Evolutionary conservation across 2,797 vertebrate species (phyloP), one percentile per base, ranked within the genome.

Genomic region (Petrocephalus schoutedeni): DNA sequence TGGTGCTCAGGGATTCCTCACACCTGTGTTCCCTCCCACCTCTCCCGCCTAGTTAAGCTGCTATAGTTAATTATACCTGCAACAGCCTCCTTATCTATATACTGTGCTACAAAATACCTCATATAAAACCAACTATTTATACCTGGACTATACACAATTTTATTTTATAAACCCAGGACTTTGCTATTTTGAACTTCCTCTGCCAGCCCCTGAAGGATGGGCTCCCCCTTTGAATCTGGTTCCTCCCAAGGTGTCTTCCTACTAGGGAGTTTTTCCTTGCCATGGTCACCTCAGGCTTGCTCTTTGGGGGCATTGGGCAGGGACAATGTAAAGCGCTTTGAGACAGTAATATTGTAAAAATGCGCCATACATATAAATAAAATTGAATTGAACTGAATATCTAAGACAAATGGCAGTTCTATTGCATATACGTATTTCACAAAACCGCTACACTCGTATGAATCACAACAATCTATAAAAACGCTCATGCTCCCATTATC

Each of bases 391-490:
- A 64, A 12, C 7, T 8, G 9, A 64, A 28, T 64, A 28, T 64
- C 61, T 64, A 64, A 3, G 3, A 12, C 4, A 64, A 64, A 64
- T 12, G 28, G 9, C 61, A 64, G 23, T 12, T 28, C 21, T 12
- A 64, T 28, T 64, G 61, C 9, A 12, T 28, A 4, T 64, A 67
- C 61, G 23, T 67, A 10, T 67, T 67, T 32, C 28, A 32, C 23
- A 67, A 67, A 32, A 32, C 23, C 12, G 61, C 61, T 67, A 67
- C 61, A 67, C 61, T 67, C 4, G 10, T 32, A 32, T 23, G 1
- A 5, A 89, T 51, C 71, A 89, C 88, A 88, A 88, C 45, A 86
- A 0, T 0, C 0, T 45, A 6, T 36, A 91, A 0, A 86, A 53
- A 86, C 36, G 10, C 32, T 61, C 2, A 14, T 32, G 87, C 41